Evolutionary conservation across 2,113 vertebrate genomes (phyloP).

Genomic region (Chaetorhynchus papuensis): DNA sequence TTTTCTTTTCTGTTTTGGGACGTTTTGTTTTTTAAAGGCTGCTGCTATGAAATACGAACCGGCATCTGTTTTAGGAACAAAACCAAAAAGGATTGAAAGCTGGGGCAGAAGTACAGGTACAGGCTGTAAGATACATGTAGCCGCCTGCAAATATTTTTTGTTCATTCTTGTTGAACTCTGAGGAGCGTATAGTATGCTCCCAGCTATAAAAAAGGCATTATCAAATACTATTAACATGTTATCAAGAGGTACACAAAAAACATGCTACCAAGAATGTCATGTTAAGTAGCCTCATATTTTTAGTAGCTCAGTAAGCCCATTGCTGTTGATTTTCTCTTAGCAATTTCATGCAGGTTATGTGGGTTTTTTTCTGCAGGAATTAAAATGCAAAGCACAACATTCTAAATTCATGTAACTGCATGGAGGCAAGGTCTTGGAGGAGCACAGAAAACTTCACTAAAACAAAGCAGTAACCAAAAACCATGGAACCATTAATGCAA

Average conservation of each 20-base stretch:
- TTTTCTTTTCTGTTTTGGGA: neutral
- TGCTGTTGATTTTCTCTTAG: neutral
- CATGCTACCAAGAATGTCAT: slow-evolving; percentile 2
- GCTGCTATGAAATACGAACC: neutral
- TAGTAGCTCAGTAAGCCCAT: neutral
- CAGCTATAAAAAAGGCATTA: neutral
- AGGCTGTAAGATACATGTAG: neutral
- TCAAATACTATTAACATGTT: neutral
- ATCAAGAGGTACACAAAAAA: neutral
- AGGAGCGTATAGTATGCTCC: neutral
- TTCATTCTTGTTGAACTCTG: neutral
- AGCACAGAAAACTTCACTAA: neutral
- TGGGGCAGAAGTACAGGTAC: neutral
- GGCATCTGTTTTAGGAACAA: neutral
- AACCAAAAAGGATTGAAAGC: neutral
- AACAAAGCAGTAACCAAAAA: slow-evolving; percentile 21
- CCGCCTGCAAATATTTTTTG: neutral
- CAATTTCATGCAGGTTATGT: slow-evolving; percentile 45
- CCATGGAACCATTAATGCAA: neutral
- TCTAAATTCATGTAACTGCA: neutral
- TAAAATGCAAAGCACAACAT: slow-evolving; percentile 36
- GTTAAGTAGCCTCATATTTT: slow-evolving; percentile 21
- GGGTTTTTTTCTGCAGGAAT: neutral
- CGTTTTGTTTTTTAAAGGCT: neutral
- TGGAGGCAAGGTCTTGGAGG: neutral